Base-by-base conservation (phyloP, 2,888 invertebrate genomes). In the Cremastinae sp. region DNA sequence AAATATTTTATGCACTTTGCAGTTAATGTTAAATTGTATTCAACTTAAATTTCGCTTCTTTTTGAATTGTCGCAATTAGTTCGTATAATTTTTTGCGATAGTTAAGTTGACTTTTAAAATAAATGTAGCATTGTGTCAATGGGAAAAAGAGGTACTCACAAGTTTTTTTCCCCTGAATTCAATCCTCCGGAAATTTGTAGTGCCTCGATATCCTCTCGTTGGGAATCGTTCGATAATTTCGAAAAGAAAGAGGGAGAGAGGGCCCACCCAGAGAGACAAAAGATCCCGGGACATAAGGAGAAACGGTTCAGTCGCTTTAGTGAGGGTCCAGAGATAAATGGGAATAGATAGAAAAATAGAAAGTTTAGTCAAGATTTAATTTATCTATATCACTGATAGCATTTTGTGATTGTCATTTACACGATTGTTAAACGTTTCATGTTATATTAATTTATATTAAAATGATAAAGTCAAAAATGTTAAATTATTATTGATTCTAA, bases 201-300 rank as follows among this genome's bases (percentile, higher is more conserved):
- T 12, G 16, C 55, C 56, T 12, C 12, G 4, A 12, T n/a, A 8
- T n/a, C 28, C 66, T 62, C 59, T 64, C 58, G 59, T 55, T 68
- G 39, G 61, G 49, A 62, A 71, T 71, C 56, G 56, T 56, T 66
- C 66, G 22, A 71, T 61, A 61, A 35, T 56, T 47, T 3, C 14
- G 39, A 62, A 8, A 37, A 20, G 47, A 8, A 16, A 18, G 47
- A 47, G 18, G 3, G n/a, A 10, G 14, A 53, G 53, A 12, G n/a
- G 43, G 75, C 72, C 75, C 75, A 76, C 72, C 75, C 75, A 76
- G 39, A 22, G 75, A 58, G 75, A 64, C 2, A 28, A 43, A 43
- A 68, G 62, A 62, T 61, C 28, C 45, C 20, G 74, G 62, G 68
- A 75, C 61, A 69, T 39, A 45, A 22, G 28, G 28, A 49, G 61